Conservation (phyloP, 2,888 invertebrate genomes). For the Dryobota labecula region DNA sequence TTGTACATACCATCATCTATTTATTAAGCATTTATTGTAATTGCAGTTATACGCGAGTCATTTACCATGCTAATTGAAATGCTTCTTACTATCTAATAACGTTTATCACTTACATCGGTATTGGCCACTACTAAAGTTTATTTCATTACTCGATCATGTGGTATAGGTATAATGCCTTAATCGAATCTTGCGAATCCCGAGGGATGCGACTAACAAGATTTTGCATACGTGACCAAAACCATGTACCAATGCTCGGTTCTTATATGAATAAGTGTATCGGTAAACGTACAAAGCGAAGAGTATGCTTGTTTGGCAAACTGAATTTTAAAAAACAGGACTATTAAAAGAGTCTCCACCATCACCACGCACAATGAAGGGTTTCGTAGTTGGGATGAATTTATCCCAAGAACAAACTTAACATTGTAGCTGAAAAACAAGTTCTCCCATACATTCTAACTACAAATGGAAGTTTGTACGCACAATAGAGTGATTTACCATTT, state of each 20-base stretch:
- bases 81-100: not conserved
- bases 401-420: no score
- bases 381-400: no score
- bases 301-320: not conserved
- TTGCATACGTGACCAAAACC: constrained; percentile 26
- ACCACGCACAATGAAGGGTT: no score
- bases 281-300: no score
- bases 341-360: not conserved
- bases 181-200: not conserved
- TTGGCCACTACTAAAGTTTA: not conserved
- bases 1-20: not conserved
- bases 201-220: not conserved
- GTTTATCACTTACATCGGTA: not conserved
- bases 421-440: no score
- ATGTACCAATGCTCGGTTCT: not conserved
- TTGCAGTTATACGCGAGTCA: not conserved
- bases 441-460: no score
- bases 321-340: not conserved
- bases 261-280: not conserved
- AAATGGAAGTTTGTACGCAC: no score
- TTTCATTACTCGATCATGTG: not conserved
- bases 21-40: not conserved
- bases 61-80: not conserved
- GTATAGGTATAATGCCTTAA: not conserved
- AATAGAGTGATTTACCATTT: no score